Base-by-base conservation (phyloP, 2,113 vertebrate genomes). In the Salvator merianae region DNA sequence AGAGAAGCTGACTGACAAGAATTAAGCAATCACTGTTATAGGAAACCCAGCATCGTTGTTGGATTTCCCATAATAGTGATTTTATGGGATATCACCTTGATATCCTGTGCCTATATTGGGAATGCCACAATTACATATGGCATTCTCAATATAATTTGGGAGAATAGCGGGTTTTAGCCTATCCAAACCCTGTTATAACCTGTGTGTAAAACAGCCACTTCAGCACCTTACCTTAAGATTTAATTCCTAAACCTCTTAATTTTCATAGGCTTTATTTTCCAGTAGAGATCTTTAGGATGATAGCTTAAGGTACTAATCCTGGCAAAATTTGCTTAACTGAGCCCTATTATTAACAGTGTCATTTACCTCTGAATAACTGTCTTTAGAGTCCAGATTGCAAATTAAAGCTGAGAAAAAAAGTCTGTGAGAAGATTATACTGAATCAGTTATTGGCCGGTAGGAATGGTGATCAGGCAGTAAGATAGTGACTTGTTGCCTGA, bases 361-460 rank as follows among this genome's bases (percentile, higher is more conserved):
- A 50, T 22, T 34, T 70, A 34, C 43, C 36, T 34, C 43, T 81
- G 66, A 81, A n/a, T 34, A 55, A 81, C 14, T 43, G n/a, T 24
- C 5, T 28, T 7, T 68, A 9, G 30, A 30, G 32, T 32, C 12
- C 9, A 30, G 40, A 34, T 34, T 38, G 18, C 43, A 38, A 78
- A 50, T 9, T 53, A 53, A 53, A 53, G 0, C 0, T 38, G 9
- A n/a, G 72, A 65, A 5, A 20, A 24, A 78, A 12, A 16, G 22
- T 50, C n/a, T n/a, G n/a, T 53, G 73, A 43, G 70, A 47, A 18
- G 16, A 20, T 24, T 24, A 14, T 62, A 8, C 10, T 53, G 50
- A 53, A 53, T 53, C 66, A 32, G 62, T 43, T 70, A 10, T 3
- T 1, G 5, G 26, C 3, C 0, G 30, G 14, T 26, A 47, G 28